Percentiles rank a stretch among this genome's conserved stretches.
phyloP scores from a whole-genome alignment of 2,888 invertebrate genomes.

The Cryptocephalus primarius region DNA sequence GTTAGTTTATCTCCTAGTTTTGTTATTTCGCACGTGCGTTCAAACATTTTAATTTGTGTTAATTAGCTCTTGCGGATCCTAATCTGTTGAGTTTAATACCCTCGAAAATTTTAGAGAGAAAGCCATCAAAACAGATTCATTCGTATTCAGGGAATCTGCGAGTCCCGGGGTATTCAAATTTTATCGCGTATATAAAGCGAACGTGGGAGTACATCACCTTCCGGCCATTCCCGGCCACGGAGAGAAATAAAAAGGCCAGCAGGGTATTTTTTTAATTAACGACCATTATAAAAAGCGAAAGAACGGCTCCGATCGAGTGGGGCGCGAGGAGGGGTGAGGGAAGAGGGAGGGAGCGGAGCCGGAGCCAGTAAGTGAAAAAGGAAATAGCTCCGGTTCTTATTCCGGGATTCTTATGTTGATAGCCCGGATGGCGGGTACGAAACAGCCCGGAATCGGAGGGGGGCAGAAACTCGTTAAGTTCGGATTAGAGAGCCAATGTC shows the following conservation, averaged over 20 bases:
- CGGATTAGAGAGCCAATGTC: slow-evolving; percentile 36
- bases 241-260: slow-evolving; percentile 2
- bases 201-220: too few relatives aligned
- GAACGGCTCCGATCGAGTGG: slow-evolving; percentile 5
- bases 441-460: slow-evolving; percentile 14
- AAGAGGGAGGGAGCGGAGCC: too few relatives aligned
- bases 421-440: slow-evolving; percentile 21
- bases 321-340: slow-evolving; percentile 1
- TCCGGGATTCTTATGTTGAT: slow-evolving; percentile 33
- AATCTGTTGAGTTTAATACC: too few relatives aligned
- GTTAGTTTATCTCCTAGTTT: too few relatives aligned
- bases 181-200: too few relatives aligned
- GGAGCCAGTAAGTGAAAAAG: slow-evolving; percentile 30
- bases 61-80: too few relatives aligned
- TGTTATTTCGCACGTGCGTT: too few relatives aligned
- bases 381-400: slow-evolving; percentile 29
- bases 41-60: too few relatives aligned
- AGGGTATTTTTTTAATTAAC: slow-evolving; percentile 8
- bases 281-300: slow-evolving; percentile 6
- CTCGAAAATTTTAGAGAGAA: too few relatives aligned
- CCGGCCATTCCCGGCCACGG: neutral
- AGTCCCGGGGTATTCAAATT: too few relatives aligned
- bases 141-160: too few relatives aligned
- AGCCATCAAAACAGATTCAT: too few relatives aligned
- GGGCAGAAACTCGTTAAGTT: slow-evolving; percentile 35